Base-by-base conservation (phyloP, 1,140 invertebrate species). In the Brachionus sp. region DNA sequence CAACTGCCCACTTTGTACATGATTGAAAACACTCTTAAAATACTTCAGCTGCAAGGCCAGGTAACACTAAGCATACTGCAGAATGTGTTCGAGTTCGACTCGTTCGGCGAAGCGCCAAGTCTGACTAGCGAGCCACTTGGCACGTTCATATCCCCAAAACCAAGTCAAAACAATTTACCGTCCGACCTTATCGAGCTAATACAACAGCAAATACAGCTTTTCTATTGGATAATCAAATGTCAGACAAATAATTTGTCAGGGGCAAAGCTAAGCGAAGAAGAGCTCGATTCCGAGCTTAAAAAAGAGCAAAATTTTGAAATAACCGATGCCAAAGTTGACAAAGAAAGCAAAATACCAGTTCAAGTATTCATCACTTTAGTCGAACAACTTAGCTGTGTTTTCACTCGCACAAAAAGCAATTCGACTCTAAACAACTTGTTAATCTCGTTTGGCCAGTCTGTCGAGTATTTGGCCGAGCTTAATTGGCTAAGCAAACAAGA, bases 371-470 rank as follows among this genome's bases (percentile, higher is more conserved):
- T 3, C 2, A 13, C 42, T 5, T 75, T 75, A 29, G 23, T 75
- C 37, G 70, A 75, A 75, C 39, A 75, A 46, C 39, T 75, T 13
- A 75, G 70, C 44, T 46, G 37, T 46, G 25, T 75, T 19, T 75
- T 75, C 70, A 75, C 70, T 10, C 19, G 70, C 12, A 46, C 44
- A 23, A 75, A 75, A 46, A 25, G 19, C 13, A 29, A 75, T n/a
- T 44, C 16, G 9, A 29, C 44, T 5, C 42, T 75, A 13, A 75
- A 50, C 5, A 39, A 75, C 13, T 29, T 75, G 3, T 39, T 75
- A 5, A 23, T 75, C 16, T 46, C 23, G 23, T 75, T 75, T 50
- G 16, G 39, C 5, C 16, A 10, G 0, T 46, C 70, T 13, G 44
- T 75, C 12, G 70, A 50, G 29, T 44, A 5, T 12, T 75, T 75